A percentile compares a stretch with the other conserved stretches of the same genome.
These are phyloP conservation scores for Aldabrachelys gigantea DNA, from an alignment of 2,113 vertebrate genomes.

Conservation along the genomic window DNA sequence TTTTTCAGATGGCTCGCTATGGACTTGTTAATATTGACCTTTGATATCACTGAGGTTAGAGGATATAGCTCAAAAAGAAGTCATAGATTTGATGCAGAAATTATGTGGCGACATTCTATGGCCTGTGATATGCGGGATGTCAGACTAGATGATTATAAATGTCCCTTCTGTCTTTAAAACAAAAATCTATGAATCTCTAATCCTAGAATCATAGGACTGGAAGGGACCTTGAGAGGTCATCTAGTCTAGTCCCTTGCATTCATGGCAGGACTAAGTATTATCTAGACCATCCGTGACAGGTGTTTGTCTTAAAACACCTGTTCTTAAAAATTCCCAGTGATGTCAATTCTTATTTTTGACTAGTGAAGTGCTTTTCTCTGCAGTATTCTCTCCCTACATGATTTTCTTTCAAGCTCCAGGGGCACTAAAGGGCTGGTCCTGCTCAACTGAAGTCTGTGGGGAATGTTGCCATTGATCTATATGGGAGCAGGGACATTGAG, in stretches of 20 bases:
- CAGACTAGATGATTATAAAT: not conserved
- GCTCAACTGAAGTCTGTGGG: not conserved
- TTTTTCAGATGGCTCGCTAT: not conserved
- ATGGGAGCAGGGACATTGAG: not conserved
- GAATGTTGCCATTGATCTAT: not conserved
- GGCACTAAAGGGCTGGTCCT: not conserved
- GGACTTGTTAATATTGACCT: not conserved
- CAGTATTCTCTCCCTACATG: not conserved
- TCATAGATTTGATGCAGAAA: not conserved
- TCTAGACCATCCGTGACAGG: no score
- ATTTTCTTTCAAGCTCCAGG: not conserved
- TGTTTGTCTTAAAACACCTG: no score
- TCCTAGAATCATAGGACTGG: no score
- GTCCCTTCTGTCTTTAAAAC: not conserved
- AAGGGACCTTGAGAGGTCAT: no score
- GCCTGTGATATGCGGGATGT: not conserved
- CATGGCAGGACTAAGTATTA: no score
- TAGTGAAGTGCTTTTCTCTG: not conserved
- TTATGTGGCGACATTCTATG: not conserved
- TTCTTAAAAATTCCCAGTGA: no score
- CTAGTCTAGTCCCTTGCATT: no score
- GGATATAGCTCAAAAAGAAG: not conserved
- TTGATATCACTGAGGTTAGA: not conserved
- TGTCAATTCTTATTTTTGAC: not conserved
- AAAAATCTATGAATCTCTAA: not conserved